Base-by-base conservation (phyloP, 2,888 invertebrate species). In the Tachina grossa region DNA sequence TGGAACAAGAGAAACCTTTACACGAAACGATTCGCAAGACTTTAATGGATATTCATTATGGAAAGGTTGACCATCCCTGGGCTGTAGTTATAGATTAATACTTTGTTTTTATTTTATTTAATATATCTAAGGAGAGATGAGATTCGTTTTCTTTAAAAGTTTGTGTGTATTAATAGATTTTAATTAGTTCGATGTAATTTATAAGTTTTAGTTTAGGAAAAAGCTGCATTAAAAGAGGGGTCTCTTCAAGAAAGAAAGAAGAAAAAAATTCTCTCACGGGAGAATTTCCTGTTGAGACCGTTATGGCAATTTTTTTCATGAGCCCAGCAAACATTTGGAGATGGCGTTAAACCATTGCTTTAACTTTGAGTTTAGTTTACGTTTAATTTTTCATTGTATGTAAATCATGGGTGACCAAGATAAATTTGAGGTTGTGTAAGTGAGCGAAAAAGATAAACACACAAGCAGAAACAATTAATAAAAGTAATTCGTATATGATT, bases 1-100 rank as follows among this genome's bases (percentile, higher is more conserved):
- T 95, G 93, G 93, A 95, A 88, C 94, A 95, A 88, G 95, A 96
- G 88, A 94, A 95, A 81, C 96, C 97, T 0, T 90, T 99, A 31
- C 96, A 94, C 92, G 95, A 95, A 91, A 94, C 95, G 87, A 94
- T 98, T 88, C 94, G 95, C 88, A 95, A 96, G 89, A 95, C 95
- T 61, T 94, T 99, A 47, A 94, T 95, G 10, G 97, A 97, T 89
- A 99, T 99, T 88, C 98, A 98, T 91, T 98, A 97, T 91, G 98
- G 98, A 8, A 95, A 95, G 90, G 94, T 97, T 89, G 94, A 95
- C 19, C 97, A 98, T 91, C 96, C 97, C 1, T 98, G 96, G 96
- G 95, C 96, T 61, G 93, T 95, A 87, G 92, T 93, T 14, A 94
- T 96, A 86, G 95, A 95, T 87, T 94, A 78, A 74, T 10, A 6